These are phyloP conservation scores for Agonopterix heracliana DNA, from an alignment of 2,888 invertebrate genomes.

Conservation along the genomic window DNA sequence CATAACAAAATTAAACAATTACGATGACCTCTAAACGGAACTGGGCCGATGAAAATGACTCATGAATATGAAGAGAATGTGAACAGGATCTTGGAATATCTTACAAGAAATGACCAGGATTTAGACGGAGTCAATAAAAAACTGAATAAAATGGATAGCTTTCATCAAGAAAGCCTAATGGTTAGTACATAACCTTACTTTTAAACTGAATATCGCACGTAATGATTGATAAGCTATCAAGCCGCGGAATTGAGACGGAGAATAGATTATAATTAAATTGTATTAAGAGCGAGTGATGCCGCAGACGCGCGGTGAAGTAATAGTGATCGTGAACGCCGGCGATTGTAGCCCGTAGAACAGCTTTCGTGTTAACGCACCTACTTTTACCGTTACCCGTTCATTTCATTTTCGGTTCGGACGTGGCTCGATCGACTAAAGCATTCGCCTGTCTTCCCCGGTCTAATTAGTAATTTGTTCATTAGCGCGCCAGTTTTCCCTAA, in stretches of 20 bases:
- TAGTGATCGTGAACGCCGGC: constrained; percentile 37
- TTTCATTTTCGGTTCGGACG: constrained; percentile 61
- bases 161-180: constrained; percentile 52
- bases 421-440: constrained; percentile 45
- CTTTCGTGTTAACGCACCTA: constrained; percentile 63
- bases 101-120: constrained; percentile 53
- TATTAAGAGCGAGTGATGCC: constrained; percentile 32
- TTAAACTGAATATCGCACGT: constrained; percentile 18
- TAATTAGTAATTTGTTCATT: constrained; percentile 46
- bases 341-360: constrained; percentile 56
- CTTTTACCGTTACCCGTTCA: constrained; percentile 74
- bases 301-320: constrained; percentile 57
- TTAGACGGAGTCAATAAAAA: constrained; percentile 35
- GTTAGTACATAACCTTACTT: constrained; percentile 40
- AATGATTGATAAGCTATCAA: constrained; percentile 48
- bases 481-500: constrained; percentile 40
- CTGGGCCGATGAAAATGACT: constrained; percentile 47
- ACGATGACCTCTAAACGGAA: constrained; percentile 36
- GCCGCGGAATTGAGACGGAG: constrained; percentile 10
- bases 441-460: constrained; percentile 35
- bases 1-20: neutral
- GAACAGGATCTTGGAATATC: constrained; percentile 59
- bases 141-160: constrained; percentile 54
- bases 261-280: neutral
- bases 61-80: constrained; percentile 40